Evolutionary conservation across 1,140 invertebrate species (phyloP).

Genomic region (Bilobella aurantiaca): DNA sequence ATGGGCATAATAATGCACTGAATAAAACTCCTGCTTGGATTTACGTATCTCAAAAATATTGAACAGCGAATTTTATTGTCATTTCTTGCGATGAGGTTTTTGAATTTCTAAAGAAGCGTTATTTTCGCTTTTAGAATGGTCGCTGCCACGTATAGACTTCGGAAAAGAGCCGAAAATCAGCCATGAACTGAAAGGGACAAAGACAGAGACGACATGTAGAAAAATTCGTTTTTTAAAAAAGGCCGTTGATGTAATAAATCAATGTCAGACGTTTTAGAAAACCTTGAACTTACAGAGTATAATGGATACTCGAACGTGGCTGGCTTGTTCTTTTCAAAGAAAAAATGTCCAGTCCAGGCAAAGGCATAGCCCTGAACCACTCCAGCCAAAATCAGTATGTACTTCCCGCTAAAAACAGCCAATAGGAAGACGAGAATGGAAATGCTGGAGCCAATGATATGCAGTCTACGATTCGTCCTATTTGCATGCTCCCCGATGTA

Average conservation of each 20-base stretch:
- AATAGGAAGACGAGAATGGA: not conserved
- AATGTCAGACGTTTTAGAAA: not conserved
- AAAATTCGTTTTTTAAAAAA: slow-evolving; percentile 6
- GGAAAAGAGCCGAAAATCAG: slow-evolving; percentile 26
- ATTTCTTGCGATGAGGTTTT: not conserved
- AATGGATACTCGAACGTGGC: slow-evolving; percentile 35
- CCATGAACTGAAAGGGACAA: slow-evolving; percentile 25
- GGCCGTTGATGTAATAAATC: slow-evolving; percentile 3
- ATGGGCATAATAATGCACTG: too few relatives aligned
- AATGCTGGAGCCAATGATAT: slow-evolving; percentile 27
- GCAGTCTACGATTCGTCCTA: slow-evolving; percentile 25
- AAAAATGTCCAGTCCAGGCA: slow-evolving; percentile 35
- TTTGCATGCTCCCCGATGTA: slow-evolving; percentile 34
- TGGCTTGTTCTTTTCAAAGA: slow-evolving; percentile 35
- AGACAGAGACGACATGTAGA: not conserved
- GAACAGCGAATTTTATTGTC: not conserved
- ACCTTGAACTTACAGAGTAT: slow-evolving; percentile 29
- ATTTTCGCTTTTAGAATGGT: slow-evolving; percentile 26
- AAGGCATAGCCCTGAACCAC: slow-evolving; percentile 27
- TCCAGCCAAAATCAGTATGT: slow-evolving; percentile 6
- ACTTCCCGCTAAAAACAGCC: slow-evolving; percentile 10
- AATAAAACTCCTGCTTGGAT: too few relatives aligned
- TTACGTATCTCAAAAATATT: not conserved
- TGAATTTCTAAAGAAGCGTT: not conserved
- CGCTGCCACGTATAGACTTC: slow-evolving; percentile 24